Evolutionary conservation across 2,888 invertebrate genomes (phyloP), one percentile per base, ranked within the genome.

Genomic region (Teleiodes luculella): DNA sequence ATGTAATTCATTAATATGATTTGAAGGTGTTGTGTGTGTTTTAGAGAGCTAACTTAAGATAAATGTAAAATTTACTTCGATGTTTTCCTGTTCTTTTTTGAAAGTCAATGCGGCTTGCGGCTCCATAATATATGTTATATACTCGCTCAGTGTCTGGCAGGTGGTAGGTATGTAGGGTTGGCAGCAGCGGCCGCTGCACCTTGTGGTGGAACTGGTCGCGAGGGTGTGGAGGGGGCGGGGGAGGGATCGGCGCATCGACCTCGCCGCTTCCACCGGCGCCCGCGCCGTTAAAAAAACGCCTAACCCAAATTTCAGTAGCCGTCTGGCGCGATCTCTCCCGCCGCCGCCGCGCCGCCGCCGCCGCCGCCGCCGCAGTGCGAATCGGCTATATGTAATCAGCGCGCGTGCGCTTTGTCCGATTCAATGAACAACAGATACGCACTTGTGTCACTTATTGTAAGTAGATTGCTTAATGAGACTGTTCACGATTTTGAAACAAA

Each of bases 301-400:
- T 81, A 85, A 88, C 84, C 85, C 80, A 82, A 87, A 86, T 88
- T 87, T 86, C 83, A 79, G 86, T 81, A 83, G 85, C 81, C 64
- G 84, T 81, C 83, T 83, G 84, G 76, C 73, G 65, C 74, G 76
- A 82, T 83, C 78, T 79, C 78, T 80, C 81, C 78, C 70, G 72
- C 64, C 61, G 62, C 67, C 14, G 14, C 36, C 36, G 36, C 36
- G 36, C 6, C 36, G 14, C 14, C 13, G 39, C n/a, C n/a, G n/a
- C n/a, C n/a, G 56, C 6, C 24, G 24, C 24, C 3, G 64, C 68
- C 72, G 73, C 65, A 67, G 53, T 53, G 57, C 59, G 66, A 75
- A 74, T 69, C 62, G 67, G 63, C 68, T 64, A 62, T 77, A 73
- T 70, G 74, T 78, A 79, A 80, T 73, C 75, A 68, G 78, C 74